Evolutionary conservation across 2,888 invertebrate species (phyloP), one percentile per base, ranked within the genome.

Genomic region (Hypercompe scribonia): DNA sequence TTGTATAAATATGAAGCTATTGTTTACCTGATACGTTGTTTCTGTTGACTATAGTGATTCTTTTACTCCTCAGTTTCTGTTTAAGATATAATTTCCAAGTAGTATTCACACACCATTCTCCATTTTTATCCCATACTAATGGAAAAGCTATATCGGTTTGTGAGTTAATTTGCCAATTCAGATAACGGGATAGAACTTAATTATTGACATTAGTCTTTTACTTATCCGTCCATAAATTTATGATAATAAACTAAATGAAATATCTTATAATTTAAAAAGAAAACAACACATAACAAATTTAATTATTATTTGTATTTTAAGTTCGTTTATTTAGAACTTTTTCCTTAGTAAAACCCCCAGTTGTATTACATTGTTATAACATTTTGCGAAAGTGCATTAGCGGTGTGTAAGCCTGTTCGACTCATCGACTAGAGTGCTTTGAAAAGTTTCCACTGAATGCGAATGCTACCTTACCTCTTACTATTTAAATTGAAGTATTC

Each of bases 1-100:
- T 71, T 76, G 31, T 71, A 82, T 80, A 50, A 78, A 75, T 18
- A 75, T 71, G 33, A 74, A 79, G 73, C 71, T 58, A 63, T 58
- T 67, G 61, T 61, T 67, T 65, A 36, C 50, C 65, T 65, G 66
- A 5, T 31, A 46, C 15, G 58, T 66, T n/a, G 1, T 67, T 66
- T 67, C n/a, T 42, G 58, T 31, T 31, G 54, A 58, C 54, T 64
- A 46, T 39, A 65, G 54, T 24, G 33, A 46, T 61, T 34, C 10
- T 33, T 61, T 71, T 46, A 46, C 18, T 61, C n/a, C n/a, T 1
- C 33, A 42, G 3, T 21, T 34, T 70, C 21, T 21, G 65, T 36
- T 65, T 50, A 70, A 21, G 18, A 36, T 8, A 69, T 2, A 39
- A 31, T 68, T 68, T 61, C 2, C 18, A 34, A 68, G 54, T 36